Evolutionary conservation across 1,140 invertebrate genomes (phyloP), one percentile per base, ranked within the genome.

Genomic region (Drosophila saltans): DNA sequence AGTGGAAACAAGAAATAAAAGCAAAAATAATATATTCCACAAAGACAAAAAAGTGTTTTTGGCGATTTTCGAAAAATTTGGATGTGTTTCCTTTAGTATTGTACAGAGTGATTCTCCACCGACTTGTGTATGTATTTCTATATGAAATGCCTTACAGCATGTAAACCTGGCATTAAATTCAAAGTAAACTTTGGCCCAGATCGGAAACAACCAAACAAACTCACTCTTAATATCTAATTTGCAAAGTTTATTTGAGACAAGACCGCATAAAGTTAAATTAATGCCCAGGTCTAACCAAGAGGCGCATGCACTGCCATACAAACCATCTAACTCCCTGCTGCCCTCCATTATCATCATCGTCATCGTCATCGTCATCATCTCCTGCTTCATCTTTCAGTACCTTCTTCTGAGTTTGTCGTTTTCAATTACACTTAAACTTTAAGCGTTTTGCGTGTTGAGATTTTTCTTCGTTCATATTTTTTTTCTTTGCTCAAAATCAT

Each of bases 381-480:
- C 62, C 24, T 7, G 43, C 60, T 24, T 36, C 43, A 30, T 52
- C 39, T 39, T 36, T 43, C 43, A 45, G 48, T 36, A 48, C 40
- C 6, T 28, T 7, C 16, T 7, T 57, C 24, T 41, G 24, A 57
- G 62, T 71, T 75, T 80, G 61, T 65, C 74, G 66, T 80, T 84
- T 84, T 84, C 81, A 84, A 84, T 84, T 84, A 84, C 66, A 78
- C 78, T 84, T 78, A 58, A 78, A 75, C 67, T 84, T 80, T 72
- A 80, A 84, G 75, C 79, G 75, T 74, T 78, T 62, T 59, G n/a
- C 61, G 48, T 60, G 66, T 71, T 40, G 70, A 52, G 45, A 62
- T 77, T 72, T 39, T 57, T 21, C 6, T 40, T 67, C 48, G 45
- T 52, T 52, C 21, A 52, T 26, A 26, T 4, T 36, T 36, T 11